phyloP scores from a whole-genome alignment of 2,888 invertebrate genomes.

The Tenthredo notha region DNA sequence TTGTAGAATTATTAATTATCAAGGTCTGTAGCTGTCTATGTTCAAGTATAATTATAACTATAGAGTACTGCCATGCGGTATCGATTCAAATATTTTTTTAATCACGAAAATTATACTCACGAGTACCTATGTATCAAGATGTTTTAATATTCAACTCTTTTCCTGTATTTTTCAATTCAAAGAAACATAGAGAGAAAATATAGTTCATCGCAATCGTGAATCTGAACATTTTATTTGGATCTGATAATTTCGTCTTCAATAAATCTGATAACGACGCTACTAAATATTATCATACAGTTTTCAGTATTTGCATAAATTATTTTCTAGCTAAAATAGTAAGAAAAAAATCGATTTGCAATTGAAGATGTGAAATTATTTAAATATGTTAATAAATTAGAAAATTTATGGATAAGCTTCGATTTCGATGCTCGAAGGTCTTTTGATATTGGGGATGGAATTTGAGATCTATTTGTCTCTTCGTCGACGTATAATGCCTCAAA shows the following conservation, averaged over 20 bases:
- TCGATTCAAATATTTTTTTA: background rate
- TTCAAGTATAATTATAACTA: background rate
- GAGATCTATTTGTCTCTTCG: background rate
- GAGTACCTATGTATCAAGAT: background rate
- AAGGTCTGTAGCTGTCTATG: background rate
- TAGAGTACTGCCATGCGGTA: background rate
- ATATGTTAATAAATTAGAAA: background rate
- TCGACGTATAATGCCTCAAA: background rate
- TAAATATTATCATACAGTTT: background rate
- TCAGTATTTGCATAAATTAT: background rate
- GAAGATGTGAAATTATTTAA: too few species aligned
- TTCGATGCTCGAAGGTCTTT: background rate
- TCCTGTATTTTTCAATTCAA: background rate
- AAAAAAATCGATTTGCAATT: too few species aligned
- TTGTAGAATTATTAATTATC: background rate
- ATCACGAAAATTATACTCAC: background rate
- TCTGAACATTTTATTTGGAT: background rate
- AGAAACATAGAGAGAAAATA: background rate
- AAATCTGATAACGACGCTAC: background rate
- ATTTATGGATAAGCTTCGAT: background rate
- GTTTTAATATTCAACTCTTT: background rate
- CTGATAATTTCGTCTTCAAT: background rate
- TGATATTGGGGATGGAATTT: background rate
- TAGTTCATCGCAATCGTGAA: background rate
- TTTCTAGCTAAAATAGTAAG: background rate